Conservation (phyloP, 2,797 vertebrate species). For the Hydrophis major region DNA sequence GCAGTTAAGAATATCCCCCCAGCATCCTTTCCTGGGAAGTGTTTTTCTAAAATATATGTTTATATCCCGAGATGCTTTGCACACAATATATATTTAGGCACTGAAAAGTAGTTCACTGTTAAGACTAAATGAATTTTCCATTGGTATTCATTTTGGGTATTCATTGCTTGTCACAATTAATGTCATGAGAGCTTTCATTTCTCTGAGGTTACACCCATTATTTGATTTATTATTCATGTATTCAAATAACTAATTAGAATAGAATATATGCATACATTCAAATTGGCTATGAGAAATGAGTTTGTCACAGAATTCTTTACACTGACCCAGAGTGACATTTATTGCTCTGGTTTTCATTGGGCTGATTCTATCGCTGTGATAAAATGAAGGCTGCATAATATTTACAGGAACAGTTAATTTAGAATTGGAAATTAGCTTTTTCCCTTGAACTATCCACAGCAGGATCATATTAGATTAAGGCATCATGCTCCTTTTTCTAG, state of each 20-base stretch:
- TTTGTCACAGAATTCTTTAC: conserved; percentile 26
- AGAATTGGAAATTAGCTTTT: conserved; percentile 57
- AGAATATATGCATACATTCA: conserved; percentile 20
- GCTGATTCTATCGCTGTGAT: conserved; percentile 36
- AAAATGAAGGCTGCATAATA: conserved; percentile 44
- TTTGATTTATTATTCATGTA: conserved; percentile 29
- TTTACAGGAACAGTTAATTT: conserved; percentile 61
- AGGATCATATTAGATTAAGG: conserved; percentile 53
- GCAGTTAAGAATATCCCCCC: neutral
- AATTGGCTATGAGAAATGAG: conserved; percentile 24
- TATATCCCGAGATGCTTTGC: neutral
- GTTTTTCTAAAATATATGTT: neutral
- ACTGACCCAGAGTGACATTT: conserved; percentile 41
- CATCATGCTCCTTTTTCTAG: conserved; percentile 20
- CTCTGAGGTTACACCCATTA: conserved; percentile 12
- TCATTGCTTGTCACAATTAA: conserved; percentile 10
- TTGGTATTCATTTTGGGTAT: conserved; percentile 31
- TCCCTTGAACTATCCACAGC: conserved; percentile 54
- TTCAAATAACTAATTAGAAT: conserved; percentile 39
- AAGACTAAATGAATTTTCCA: neutral
- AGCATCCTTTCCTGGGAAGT: neutral
- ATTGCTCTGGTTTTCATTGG: conserved; percentile 50
- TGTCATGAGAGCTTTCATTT: conserved; percentile 8
- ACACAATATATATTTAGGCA: neutral
- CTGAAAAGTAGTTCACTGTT: neutral